A percentile compares a stretch with the other conserved stretches of the same genome.
Evolutionary conservation across 2,888 invertebrate genomes (phyloP).

Genomic region (Cheilosia scutellata): DNA sequence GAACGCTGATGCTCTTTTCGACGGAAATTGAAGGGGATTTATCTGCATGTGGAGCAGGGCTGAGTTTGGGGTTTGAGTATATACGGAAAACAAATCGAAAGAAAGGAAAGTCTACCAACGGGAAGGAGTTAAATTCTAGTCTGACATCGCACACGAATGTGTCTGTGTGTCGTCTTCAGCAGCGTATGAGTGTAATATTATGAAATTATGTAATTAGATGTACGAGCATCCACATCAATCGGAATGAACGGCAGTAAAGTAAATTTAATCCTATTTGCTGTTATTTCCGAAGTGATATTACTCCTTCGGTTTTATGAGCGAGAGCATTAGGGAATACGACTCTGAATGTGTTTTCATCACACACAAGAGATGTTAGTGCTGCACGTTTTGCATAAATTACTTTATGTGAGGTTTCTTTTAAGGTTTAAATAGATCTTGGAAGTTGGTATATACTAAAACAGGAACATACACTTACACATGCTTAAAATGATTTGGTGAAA

Average conservation of each 20-base stretch:
- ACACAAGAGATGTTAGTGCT: too few relatives aligned
- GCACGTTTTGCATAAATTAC: too few relatives aligned
- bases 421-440: too few relatives aligned
- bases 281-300: slow-evolving; percentile 5
- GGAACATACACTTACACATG: too few relatives aligned
- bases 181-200: slow-evolving; percentile 35
- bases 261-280: slow-evolving; percentile 41
- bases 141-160: slow-evolving; percentile 32
- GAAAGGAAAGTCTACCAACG: slow-evolving; percentile 18
- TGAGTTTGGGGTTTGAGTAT: neutral
- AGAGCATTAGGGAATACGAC: too few relatives aligned
- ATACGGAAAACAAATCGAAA: slow-evolving; percentile 10
- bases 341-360: too few relatives aligned
- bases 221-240: slow-evolving; percentile 26
- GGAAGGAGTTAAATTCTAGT: slow-evolving; percentile 46
- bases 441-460: too few relatives aligned
- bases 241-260: slow-evolving; percentile 15
- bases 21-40: slow-evolving; percentile 75
- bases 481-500: too few relatives aligned
- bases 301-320: neutral
- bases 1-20: slow-evolving; percentile 75
- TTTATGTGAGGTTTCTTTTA: too few relatives aligned
- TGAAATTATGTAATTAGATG: slow-evolving; percentile 47
- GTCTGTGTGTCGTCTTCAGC: neutral
- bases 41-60: slow-evolving; percentile 61